These are phyloP conservation scores for Brachyhypopomus gauderio DNA, from an alignment of 2,113 vertebrate species.

Conservation along the genomic window DNA sequence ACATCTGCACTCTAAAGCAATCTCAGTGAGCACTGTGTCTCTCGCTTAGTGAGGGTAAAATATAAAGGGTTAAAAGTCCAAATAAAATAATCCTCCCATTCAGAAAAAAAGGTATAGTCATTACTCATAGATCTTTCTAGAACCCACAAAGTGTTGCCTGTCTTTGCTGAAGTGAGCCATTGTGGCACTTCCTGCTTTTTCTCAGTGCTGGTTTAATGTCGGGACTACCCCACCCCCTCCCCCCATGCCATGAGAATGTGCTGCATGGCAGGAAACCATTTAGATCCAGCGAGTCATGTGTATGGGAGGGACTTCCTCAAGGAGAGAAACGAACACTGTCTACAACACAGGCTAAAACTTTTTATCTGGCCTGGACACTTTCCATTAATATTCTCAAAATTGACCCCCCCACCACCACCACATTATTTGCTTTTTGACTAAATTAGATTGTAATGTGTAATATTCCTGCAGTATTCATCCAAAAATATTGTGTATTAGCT, in stretches of 20 bases:
- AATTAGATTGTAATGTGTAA: too few relatives aligned
- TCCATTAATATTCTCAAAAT: not conserved
- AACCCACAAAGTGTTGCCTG: constrained; percentile 27
- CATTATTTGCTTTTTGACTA: too few relatives aligned
- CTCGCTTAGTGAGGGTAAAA: not conserved
- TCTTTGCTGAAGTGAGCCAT: constrained; percentile 42
- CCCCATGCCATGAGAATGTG: constrained; percentile 27
- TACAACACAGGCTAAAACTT: not conserved
- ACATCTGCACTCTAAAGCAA: not conserved
- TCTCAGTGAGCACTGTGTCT: not conserved
- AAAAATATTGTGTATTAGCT: too few relatives aligned
- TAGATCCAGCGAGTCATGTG: constrained; percentile 21
- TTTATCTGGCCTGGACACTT: not conserved
- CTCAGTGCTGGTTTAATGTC: constrained; percentile 17
- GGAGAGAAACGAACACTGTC: not conserved
- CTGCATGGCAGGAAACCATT: constrained; percentile 43
- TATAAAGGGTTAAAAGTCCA: not conserved
- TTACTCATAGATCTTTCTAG: constrained; percentile 21
- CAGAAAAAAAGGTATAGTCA: not conserved
- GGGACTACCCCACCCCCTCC: constrained; percentile 15
- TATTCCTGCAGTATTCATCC: too few relatives aligned
- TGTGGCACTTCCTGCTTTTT: constrained; percentile 52
- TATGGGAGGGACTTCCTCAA: constrained; percentile 30
- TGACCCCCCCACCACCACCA: too few relatives aligned
- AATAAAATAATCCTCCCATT: not conserved